Percentiles rank a stretch among this genome's conserved stretches.
These are phyloP conservation scores for Aldabrachelys gigantea DNA, from an alignment of 2,113 vertebrate species.

Conservation along the genomic window DNA sequence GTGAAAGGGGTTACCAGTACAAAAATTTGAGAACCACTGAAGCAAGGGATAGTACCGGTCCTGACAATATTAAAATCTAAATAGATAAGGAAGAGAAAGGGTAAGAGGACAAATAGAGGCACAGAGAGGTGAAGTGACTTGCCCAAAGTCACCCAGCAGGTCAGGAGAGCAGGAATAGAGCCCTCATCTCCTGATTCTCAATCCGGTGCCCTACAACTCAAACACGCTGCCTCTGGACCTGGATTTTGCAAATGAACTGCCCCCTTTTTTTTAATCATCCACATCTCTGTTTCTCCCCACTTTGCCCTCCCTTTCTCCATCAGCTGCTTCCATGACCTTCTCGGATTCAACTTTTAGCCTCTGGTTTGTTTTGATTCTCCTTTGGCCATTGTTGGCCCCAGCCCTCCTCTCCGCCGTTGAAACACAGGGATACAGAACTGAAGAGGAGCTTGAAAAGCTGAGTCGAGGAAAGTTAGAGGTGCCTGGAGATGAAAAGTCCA, in stretches of 20 bases:
- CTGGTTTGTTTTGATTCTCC: accelerated
- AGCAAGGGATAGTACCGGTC: neutral
- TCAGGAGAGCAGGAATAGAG: neutral
- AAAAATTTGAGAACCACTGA: too few relatives aligned
- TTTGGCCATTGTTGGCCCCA: neutral
- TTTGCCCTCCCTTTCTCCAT: neutral
- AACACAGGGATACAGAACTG: neutral
- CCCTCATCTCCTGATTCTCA: too few relatives aligned
- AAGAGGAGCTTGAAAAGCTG: neutral
- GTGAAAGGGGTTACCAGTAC: too few relatives aligned
- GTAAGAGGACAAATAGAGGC: accelerated
- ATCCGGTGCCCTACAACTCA: accelerated
- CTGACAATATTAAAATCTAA: accelerated
- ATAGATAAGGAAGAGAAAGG: accelerated
- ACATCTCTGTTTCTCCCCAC: neutral
- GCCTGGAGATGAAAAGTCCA: neutral
- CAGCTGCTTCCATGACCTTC: neutral
- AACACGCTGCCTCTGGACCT: accelerated
- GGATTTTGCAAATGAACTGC: accelerated
- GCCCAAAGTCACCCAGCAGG: accelerated
- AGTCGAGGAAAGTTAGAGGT: neutral
- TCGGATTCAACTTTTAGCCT: neutral
- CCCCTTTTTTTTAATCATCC: neutral
- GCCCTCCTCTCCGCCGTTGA: neutral
- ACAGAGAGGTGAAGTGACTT: accelerated